phyloP scores from a whole-genome alignment of 1,140 invertebrate species.

The Triops longicaudatus region DNA sequence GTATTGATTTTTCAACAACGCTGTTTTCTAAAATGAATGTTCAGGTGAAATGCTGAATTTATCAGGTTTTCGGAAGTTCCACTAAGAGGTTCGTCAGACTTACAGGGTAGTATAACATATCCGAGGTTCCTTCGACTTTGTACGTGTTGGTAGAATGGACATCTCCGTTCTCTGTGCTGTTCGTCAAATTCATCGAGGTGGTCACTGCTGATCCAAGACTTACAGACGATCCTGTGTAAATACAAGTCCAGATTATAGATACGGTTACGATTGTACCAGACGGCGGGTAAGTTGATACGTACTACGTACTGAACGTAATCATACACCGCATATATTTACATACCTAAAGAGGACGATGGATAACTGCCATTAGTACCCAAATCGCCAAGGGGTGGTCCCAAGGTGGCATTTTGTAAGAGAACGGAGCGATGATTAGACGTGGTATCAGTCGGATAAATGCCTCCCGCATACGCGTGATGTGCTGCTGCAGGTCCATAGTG shows the following conservation, averaged over 20 bases:
- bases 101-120: slow-evolving; percentile 59
- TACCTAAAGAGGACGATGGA: slow-evolving; percentile 21
- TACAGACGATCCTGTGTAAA: slow-evolving; percentile 46
- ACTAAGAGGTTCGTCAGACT: slow-evolving; percentile 30
- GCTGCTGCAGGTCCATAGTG: slow-evolving; percentile 27
- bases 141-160: slow-evolving; percentile 39
- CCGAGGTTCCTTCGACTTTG: slow-evolving; percentile 47
- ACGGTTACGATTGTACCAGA: too few relatives aligned
- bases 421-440: slow-evolving; percentile 42
- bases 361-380: slow-evolving; percentile 47
- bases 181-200: slow-evolving; percentile 66
- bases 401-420: slow-evolving; percentile 55
- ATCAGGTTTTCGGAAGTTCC: neutral
- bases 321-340: too few relatives aligned
- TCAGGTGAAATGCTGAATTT: neutral
- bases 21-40: neutral
- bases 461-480: slow-evolving; percentile 26
- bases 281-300: too few relatives aligned
- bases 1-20: too few relatives aligned
- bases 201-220: slow-evolving; percentile 66
- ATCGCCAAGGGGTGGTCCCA: slow-evolving; percentile 50
- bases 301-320: too few relatives aligned
- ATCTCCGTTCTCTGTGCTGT: slow-evolving; percentile 35
- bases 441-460: neutral
- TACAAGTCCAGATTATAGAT: too few relatives aligned